Percentiles rank a stretch among this genome's conserved stretches.
phyloP scores from a whole-genome alignment of 2,888 invertebrate species.

The Halictus quadricinctus region DNA sequence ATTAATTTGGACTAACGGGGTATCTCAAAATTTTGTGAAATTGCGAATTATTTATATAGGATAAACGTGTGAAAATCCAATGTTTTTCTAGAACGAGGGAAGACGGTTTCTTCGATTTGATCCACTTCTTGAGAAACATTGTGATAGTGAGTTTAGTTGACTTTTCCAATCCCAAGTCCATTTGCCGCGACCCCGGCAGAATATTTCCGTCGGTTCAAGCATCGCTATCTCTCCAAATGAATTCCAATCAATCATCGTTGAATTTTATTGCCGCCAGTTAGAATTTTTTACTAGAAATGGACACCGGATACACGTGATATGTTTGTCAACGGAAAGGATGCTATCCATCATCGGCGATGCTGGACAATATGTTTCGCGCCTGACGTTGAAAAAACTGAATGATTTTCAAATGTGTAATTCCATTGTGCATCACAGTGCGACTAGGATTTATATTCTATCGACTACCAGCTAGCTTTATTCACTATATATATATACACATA shows the following conservation, averaged over 20 bases:
- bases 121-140: not conserved
- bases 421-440: not conserved
- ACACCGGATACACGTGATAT: conserved; percentile 18
- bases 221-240: conserved; percentile 2
- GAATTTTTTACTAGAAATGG: conserved; percentile 15
- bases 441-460: conserved; percentile 5
- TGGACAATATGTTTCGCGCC: conserved; percentile 15
- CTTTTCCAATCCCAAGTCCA: not conserved
- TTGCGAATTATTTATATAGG: no score
- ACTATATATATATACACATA: not conserved
- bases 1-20: no score
- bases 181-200: not conserved
- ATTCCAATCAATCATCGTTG: conserved; percentile 21
- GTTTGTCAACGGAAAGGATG: conserved; percentile 27
- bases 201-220: not conserved
- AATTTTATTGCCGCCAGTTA: conserved; percentile 20
- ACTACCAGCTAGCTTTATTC: not conserved
- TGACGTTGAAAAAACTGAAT: conserved; percentile 24
- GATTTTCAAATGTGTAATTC: conserved; percentile 15
- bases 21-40: no score
- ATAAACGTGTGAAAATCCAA: no score
- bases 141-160: not conserved
- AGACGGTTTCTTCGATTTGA: not conserved
- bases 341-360: conserved; percentile 15
- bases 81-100: not conserved